phyloP scores from a whole-genome alignment of 2,888 invertebrate species.

The Fragum fragum region DNA sequence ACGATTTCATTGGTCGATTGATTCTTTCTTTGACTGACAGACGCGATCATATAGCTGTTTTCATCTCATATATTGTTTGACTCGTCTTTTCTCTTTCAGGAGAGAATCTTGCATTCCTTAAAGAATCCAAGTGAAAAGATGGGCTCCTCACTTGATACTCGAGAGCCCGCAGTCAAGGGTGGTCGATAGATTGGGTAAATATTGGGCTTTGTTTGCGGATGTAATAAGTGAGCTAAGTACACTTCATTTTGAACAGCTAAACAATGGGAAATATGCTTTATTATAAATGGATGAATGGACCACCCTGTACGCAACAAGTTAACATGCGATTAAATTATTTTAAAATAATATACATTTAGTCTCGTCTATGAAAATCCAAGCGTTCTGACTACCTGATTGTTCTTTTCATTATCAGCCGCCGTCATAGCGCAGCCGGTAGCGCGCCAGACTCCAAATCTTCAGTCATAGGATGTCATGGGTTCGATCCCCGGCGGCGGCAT shows the following conservation, averaged over 20 bases:
- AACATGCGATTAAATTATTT: no score
- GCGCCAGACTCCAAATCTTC: no score
- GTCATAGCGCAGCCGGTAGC: no score
- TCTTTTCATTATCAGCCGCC: no score
- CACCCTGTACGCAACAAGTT: constrained; percentile 3
- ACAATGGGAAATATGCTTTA: constrained; percentile 12
- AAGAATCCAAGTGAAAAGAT: not conserved
- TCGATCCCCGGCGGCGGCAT: no score
- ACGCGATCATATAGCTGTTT: no score
- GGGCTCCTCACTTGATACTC: constrained; percentile 14
- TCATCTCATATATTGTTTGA: not conserved
- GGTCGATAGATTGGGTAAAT: constrained; percentile 22
- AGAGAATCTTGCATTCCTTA: not conserved
- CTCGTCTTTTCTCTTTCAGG: not conserved
- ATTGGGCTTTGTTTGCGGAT: constrained; percentile 20
- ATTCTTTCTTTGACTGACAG: no score
- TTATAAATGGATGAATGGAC: not conserved
- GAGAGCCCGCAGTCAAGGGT: constrained; percentile 27
- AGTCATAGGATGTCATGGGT: no score
- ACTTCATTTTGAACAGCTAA: constrained; percentile 31
- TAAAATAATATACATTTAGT: no score
- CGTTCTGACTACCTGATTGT: no score
- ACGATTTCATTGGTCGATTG: no score
- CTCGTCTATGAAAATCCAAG: no score
- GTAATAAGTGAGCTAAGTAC: constrained; percentile 27